A percentile compares a stretch with the other conserved stretches of the same genome.
Evolutionary conservation across 1,140 invertebrate species (phyloP).

Genomic region (Drosophila novamexicana): DNA sequence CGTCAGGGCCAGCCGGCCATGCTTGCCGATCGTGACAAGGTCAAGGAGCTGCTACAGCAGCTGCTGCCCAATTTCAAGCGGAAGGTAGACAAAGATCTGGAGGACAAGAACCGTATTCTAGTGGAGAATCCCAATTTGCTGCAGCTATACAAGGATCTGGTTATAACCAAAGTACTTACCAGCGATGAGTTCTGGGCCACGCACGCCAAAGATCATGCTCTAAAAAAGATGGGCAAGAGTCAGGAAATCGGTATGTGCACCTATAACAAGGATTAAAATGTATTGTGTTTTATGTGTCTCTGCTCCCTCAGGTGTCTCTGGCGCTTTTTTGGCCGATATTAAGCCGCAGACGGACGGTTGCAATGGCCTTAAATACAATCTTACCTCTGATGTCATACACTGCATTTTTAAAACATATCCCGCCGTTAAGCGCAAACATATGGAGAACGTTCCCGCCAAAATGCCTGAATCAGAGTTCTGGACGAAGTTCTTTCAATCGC

Average conservation of each 20-base stretch:
- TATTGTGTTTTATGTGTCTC: neutral
- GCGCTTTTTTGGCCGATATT: slow-evolving; percentile 95
- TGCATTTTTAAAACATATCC: slow-evolving; percentile 99
- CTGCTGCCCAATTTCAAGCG: slow-evolving; percentile 97
- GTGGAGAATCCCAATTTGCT: slow-evolving; percentile 92
- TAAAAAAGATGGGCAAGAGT: slow-evolving; percentile 88
- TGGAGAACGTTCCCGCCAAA: slow-evolving; percentile 97
- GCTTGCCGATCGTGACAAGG: slow-evolving; percentile 95
- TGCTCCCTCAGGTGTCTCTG: slow-evolving; percentile 89
- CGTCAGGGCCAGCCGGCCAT: slow-evolving; percentile 92
- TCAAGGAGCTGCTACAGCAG: slow-evolving; percentile 96
- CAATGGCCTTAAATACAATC: slow-evolving; percentile 98
- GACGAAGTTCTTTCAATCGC: slow-evolving; percentile 99
- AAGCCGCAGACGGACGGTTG: slow-evolving; percentile 98
- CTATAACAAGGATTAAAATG: neutral
- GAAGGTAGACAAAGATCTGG: slow-evolving; percentile 96
- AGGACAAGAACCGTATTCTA: slow-evolving; percentile 94
- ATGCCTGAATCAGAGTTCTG: slow-evolving; percentile 99
- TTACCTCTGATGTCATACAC: slow-evolving; percentile 98
- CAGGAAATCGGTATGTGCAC: slow-evolving; percentile 91
- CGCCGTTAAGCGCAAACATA: slow-evolving; percentile 98
- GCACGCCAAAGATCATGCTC: slow-evolving; percentile 92
- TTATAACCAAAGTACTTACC: slow-evolving; percentile 96
- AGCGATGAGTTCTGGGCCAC: slow-evolving; percentile 98
- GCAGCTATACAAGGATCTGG: slow-evolving; percentile 96